Percentiles rank a stretch among this genome's conserved stretches.
Evolutionary conservation across 2,113 vertebrate species (phyloP).

Genomic region (Toxostoma redivivum): DNA sequence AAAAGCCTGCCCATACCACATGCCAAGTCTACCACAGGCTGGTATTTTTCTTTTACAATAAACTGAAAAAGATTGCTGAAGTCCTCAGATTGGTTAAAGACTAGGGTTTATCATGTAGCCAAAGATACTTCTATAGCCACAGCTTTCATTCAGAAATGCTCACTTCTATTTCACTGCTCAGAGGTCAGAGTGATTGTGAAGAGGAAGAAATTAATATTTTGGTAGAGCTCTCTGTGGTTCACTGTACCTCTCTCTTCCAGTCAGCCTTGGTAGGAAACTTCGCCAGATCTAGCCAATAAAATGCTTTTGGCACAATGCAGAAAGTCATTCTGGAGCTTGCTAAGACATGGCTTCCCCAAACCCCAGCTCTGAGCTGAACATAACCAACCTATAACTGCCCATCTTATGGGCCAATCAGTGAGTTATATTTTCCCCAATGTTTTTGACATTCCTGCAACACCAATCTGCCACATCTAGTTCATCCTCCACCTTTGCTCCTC

Average conservation of each 20-base stretch:
- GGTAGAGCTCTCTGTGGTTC: not conserved
- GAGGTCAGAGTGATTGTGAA: not conserved
- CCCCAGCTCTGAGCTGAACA: not conserved
- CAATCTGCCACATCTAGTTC: too few species aligned
- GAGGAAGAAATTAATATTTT: not conserved
- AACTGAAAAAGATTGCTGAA: not conserved
- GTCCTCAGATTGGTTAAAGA: not conserved
- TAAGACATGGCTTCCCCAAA: not conserved
- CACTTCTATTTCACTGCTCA: not conserved
- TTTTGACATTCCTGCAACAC: not conserved
- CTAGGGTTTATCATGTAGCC: too few species aligned
- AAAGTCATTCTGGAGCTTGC: not conserved
- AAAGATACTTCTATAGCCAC: not conserved
- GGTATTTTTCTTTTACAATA: not conserved
- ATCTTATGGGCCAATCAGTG: not conserved
- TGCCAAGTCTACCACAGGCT: not conserved
- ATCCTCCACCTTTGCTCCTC: not conserved
- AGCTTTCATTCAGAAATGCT: not conserved
- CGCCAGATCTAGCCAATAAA: not conserved
- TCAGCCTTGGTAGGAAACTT: not conserved
- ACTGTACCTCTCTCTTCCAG: not conserved
- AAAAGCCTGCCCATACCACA: not conserved
- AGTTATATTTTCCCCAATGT: not conserved
- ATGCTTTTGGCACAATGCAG: not conserved
- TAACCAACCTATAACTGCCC: not conserved